These are phyloP conservation scores for Procavia capensis DNA, from an alignment of 2,113 vertebrate genomes.

Conservation along the genomic window DNA sequence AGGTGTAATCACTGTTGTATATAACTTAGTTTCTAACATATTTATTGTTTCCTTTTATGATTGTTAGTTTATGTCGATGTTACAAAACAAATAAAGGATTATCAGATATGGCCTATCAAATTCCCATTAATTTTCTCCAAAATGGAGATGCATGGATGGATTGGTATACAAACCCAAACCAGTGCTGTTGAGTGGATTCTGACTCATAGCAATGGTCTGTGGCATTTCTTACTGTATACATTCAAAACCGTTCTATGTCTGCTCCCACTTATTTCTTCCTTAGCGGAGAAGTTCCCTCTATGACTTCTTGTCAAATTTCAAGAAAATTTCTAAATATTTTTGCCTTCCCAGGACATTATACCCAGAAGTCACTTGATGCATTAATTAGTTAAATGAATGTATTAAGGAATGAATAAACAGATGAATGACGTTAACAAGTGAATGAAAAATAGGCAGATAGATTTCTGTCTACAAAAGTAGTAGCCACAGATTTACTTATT, in stretches of 20 bases:
- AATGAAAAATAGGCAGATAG: neutral
- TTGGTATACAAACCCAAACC: no score
- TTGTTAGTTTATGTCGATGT: neutral
- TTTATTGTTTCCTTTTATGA: neutral
- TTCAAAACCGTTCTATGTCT: neutral
- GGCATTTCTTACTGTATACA: neutral
- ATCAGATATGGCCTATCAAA: neutral
- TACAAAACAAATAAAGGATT: neutral
- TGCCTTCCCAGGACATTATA: neutral
- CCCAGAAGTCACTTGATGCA: neutral
- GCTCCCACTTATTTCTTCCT: neutral
- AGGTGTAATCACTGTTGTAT: neutral
- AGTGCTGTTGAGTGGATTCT: no score
- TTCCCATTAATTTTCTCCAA: neutral
- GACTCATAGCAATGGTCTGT: no score
- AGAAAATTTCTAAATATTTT: conserved; percentile 39
- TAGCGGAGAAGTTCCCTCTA: neutral
- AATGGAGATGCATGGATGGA: neutral
- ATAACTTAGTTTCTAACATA: neutral
- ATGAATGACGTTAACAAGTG: neutral
- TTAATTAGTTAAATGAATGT: neutral
- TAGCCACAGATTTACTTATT: neutral
- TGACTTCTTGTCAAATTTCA: neutral
- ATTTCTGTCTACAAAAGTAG: neutral
- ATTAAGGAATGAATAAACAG: neutral